Evolutionary conservation across 2,113 vertebrate genomes (phyloP).

Genomic region (Eclectus roratus): DNA sequence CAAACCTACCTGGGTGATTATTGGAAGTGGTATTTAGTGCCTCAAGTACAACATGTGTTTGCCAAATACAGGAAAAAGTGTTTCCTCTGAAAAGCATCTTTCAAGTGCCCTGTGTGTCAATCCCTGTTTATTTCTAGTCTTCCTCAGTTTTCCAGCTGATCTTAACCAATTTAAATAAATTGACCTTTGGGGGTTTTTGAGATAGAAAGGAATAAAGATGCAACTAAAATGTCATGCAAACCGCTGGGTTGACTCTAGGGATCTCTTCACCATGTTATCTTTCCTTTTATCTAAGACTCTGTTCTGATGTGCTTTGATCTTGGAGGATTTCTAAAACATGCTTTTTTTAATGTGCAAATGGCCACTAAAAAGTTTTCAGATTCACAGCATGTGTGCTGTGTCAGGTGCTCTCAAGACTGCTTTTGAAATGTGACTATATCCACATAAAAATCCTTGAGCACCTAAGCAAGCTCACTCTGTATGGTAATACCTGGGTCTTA

Average conservation of each 20-base stretch:
- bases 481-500: neutral
- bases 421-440: neutral
- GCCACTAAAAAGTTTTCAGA: conserved; percentile 26
- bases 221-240: conserved; percentile 31
- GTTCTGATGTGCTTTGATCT: conserved; percentile 51
- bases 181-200: conserved; percentile 47
- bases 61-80: neutral
- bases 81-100: neutral
- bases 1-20: neutral
- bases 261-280: conserved; percentile 1
- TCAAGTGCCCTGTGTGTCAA: neutral
- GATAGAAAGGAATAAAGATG: conserved; percentile 30
- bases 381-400: neutral
- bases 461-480: neutral
- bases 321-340: neutral
- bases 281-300: conserved; percentile 42
- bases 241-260: neutral
- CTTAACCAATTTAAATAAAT: conserved; percentile 50
- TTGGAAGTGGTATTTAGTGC: neutral
- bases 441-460: neutral
- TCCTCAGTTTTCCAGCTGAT: neutral
- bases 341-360: conserved; percentile 19
- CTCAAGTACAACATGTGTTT: neutral
- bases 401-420: neutral
- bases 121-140: neutral